A percentile compares a stretch with the other conserved stretches of the same genome.
Evolutionary conservation across 2,797 vertebrate genomes (phyloP).

Genomic region (Spondyliosoma cantharus): DNA sequence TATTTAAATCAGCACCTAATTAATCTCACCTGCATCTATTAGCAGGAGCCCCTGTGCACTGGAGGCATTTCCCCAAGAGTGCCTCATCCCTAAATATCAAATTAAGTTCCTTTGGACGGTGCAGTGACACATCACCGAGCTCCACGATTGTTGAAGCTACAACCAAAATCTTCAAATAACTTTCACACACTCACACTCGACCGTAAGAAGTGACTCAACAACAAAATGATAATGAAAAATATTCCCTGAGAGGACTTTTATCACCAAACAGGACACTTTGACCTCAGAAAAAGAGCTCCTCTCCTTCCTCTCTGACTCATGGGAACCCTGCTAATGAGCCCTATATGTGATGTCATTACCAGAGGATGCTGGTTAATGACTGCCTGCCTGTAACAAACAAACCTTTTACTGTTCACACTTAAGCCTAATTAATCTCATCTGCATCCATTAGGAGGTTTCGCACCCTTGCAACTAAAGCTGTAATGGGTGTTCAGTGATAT

Average conservation of each 20-base stretch:
- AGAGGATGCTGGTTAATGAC: conserved; percentile 71
- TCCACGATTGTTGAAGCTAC: not conserved
- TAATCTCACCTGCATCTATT: conserved; percentile 34
- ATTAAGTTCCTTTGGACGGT: not conserved
- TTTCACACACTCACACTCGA: not conserved
- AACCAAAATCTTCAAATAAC: not conserved
- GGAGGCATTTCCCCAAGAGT: not conserved
- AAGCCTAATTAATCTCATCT: conserved; percentile 79
- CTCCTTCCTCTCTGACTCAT: conserved; percentile 52
- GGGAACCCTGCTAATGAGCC: conserved; percentile 70
- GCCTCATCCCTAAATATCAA: not conserved
- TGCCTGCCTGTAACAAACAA: conserved; percentile 72
- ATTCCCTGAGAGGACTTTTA: conserved; percentile 36
- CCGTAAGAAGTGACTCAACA: conserved; percentile 17
- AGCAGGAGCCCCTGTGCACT: not conserved
- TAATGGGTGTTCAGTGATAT: conserved; percentile 36
- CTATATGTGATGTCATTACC: conserved; percentile 73
- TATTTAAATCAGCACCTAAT: conserved; percentile 7
- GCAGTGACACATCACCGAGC: not conserved
- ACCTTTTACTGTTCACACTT: conserved; percentile 66
- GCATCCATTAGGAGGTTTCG: conserved; percentile 60
- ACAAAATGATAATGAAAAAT: conserved; percentile 21
- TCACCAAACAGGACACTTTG: conserved; percentile 44
- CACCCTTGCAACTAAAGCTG: conserved; percentile 56
- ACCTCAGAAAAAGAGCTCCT: conserved; percentile 60